Percentiles rank a stretch among this genome's conserved stretches.
Conservation (phyloP, 2,113 vertebrate genomes). For the Fulmarus glacialis region DNA sequence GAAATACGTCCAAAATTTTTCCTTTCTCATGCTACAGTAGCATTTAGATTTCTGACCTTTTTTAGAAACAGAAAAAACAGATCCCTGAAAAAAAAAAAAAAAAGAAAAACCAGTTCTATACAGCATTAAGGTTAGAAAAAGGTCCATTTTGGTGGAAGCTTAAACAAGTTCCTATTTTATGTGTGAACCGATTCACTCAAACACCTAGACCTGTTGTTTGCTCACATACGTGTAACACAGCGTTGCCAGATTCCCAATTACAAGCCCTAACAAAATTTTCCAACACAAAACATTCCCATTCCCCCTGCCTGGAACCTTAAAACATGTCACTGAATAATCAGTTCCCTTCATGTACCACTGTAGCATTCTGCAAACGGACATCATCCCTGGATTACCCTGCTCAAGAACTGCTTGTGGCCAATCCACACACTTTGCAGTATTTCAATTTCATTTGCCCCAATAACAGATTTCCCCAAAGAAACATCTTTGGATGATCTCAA, state of each 20-base stretch:
- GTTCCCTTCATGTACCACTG: background rate
- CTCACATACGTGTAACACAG: accelerated
- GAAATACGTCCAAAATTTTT: background rate
- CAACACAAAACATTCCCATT: background rate
- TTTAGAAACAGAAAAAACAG: background rate
- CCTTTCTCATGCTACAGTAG: constrained; percentile 3
- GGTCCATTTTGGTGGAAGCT: background rate
- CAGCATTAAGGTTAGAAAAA: background rate
- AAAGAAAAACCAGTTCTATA: background rate
- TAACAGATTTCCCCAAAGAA: background rate
- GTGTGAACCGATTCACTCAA: background rate
- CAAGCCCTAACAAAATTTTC: background rate
- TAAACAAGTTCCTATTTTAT: background rate
- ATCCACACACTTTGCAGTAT: background rate
- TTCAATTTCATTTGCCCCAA: background rate
- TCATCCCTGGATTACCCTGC: background rate
- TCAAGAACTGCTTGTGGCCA: background rate
- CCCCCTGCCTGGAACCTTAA: background rate
- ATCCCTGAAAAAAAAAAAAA: background rate
- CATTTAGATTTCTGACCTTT: background rate
- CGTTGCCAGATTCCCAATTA: background rate
- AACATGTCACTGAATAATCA: background rate
- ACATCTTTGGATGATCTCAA: background rate
- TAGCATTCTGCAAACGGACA: background rate
- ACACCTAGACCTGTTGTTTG: background rate